Base-by-base conservation (phyloP, 2,797 vertebrate species). In the Siniperca obscura region DNA sequence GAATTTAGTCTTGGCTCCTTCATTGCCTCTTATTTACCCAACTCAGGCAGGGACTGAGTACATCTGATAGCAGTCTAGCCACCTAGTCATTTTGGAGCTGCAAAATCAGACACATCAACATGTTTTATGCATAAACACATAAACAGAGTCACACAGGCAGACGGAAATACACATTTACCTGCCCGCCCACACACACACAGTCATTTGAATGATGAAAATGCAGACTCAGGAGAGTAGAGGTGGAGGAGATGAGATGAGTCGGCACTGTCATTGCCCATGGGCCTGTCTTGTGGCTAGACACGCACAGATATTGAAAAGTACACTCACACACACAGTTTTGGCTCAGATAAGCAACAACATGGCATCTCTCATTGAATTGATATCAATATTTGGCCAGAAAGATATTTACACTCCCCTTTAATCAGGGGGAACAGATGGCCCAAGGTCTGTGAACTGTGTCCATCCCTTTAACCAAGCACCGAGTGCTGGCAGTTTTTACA, bases 381-480 rank as follows among this genome's bases (percentile, higher is more conserved):
- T 91, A 92, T 91, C 85, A 91, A 85, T 93, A 91, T 90, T 90
- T 94, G 92, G 88, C 90, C 84, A 82, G 70, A 86, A 81, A 90
- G 36, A 87, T 91, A 91, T 91, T 90, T 92, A 87, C 84, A 90
- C 90, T 88, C 89, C 89, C 88, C 88, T 93, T 92, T 94, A 92
- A 94, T 93, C 88, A 93, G 80, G 74, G 76, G 64, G 80, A 92
- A 85, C 92, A 94, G 93, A 93, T 93, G 93, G 89, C 76, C 77
- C 62, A 81, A 86, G 86, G 90, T 90, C 91, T 93, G 82, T 90
- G 87, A 90, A 92, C 91, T 88, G 85, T 87, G 81, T 86, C 90
- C 88, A 90, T 87, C 80, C 86, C 82, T 93, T 91, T 85, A 90
- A 89, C 90, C 78, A 74, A 77, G 79, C 80, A 90, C 85, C 86